Base-by-base conservation (phyloP, 1,140 invertebrate species). In the Oppia nitens region DNA sequence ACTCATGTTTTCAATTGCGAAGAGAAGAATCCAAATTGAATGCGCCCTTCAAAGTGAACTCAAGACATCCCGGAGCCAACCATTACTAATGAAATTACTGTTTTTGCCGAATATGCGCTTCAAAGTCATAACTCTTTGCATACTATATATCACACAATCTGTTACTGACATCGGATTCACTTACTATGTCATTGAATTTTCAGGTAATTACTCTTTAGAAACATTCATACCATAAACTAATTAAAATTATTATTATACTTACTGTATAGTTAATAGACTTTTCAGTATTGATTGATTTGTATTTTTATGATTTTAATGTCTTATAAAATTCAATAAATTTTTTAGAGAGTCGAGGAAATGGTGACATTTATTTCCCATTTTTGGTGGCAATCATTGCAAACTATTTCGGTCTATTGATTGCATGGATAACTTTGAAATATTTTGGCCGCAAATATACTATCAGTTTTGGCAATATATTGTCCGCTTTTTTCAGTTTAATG, bases 131-230 rank as follows among this genome's bases (percentile, higher is more conserved):
- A 23, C 50, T 23, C 17, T 57, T 17, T 40, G 26, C 3, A 25
- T 48, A 14, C 26, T 57, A n/a, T 57, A 45, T 20, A 20, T 20
- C n/a, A 57, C 47, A n/a, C 51, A 57, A n/a, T 50, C 32, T 45
- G n/a, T 47, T 12, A 14, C 48, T 6, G 17, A 57, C 24, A 52
- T 57, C 24, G 29, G 3, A 2, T 57, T 50, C 2, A 57, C 51
- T 24, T 57, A 49, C 25, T 57, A 48, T 50, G 20, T 57, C 14
- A 17, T 32, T 11, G 56, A 49, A n/a, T 57, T 57, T 52, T 48
- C 26, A 23, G 50, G 47, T 53, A 20, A 53, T 24, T 20, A 20
- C n/a, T 11, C 21, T 50, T 20, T 17, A 24, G 6, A 4, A 20
- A 50, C 11, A 24, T 20, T 20, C 20, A 6, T 24, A 50, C 49